Conservation (phyloP, 1,140 invertebrate species). For the Drosophila lowei region DNA sequence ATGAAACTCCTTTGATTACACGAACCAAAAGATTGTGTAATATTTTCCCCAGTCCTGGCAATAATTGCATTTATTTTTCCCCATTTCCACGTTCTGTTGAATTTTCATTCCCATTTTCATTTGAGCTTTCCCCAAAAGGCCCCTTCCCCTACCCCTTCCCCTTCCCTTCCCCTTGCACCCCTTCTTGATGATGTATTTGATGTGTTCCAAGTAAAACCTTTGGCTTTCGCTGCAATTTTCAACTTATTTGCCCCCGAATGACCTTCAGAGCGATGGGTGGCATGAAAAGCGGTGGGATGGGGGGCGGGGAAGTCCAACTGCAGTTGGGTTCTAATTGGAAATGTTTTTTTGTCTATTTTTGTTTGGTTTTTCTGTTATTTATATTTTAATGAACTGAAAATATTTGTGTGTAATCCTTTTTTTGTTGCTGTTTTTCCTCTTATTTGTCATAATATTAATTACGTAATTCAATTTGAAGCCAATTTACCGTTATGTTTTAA, state of each 20-base stretch:
- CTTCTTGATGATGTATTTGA: not conserved
- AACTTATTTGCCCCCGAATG: constrained; percentile 23
- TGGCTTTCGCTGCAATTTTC: constrained; percentile 17
- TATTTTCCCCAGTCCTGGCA: too few relatives aligned
- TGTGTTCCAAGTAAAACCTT: constrained; percentile 1
- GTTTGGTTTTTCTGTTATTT: constrained; percentile 6
- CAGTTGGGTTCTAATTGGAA: constrained; percentile 27
- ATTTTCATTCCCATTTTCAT: too few relatives aligned
- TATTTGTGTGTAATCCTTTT: constrained; percentile 40
- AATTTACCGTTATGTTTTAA: constrained; percentile 47
- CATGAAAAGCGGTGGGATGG: not conserved
- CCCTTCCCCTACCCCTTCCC: too few relatives aligned
- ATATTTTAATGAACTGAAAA: constrained; percentile 45
- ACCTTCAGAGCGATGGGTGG: constrained; percentile 9
- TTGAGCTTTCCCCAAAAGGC: too few relatives aligned
- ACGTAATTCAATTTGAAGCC: constrained; percentile 47
- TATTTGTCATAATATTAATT: constrained; percentile 40
- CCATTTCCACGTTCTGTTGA: too few relatives aligned
- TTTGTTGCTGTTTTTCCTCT: constrained; percentile 28
- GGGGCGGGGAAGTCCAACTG: not conserved
- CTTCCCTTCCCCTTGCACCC: not conserved
- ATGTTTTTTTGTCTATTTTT: constrained; percentile 13
- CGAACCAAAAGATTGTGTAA: too few relatives aligned
- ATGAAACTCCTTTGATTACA: too few relatives aligned
- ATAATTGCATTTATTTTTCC: too few relatives aligned